These are phyloP conservation scores for Sarcophaga peregrina DNA, from an alignment of 1,140 invertebrate genomes.

Conservation along the genomic window DNA sequence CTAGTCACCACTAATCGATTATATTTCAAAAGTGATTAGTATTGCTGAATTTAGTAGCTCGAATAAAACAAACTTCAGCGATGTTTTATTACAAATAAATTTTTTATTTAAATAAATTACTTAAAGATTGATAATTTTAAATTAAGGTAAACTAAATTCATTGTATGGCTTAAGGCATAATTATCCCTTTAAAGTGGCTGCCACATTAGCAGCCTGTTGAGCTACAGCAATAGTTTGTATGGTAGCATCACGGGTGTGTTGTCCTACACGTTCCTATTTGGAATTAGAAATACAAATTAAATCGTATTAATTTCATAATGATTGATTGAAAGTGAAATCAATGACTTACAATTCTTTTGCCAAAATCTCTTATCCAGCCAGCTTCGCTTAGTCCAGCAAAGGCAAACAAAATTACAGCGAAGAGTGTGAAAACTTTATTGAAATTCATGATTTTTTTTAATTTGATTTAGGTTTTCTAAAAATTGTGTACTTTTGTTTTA, in stretches of 20 bases:
- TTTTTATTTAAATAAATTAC: slow-evolving; percentile 21
- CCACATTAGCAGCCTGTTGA: slow-evolving; percentile 61
- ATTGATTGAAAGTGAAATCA: too few relatives aligned
- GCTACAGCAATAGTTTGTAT: slow-evolving; percentile 58
- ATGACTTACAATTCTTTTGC: slow-evolving; percentile 55
- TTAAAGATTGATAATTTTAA: too few relatives aligned
- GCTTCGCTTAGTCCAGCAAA: slow-evolving; percentile 55
- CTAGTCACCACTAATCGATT: too few relatives aligned
- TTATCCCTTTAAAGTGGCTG: slow-evolving; percentile 50
- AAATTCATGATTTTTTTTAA: slow-evolving; percentile 53
- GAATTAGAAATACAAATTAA: neutral
- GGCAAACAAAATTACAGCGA: slow-evolving; percentile 54
- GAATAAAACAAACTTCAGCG: too few relatives aligned
- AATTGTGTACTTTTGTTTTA: neutral
- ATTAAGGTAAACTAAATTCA: neutral
- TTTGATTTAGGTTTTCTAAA: neutral
- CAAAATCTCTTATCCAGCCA: slow-evolving; percentile 57
- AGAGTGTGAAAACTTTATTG: slow-evolving; percentile 56
- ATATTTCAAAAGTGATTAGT: too few relatives aligned
- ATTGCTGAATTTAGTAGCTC: too few relatives aligned
- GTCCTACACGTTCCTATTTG: slow-evolving; percentile 57
- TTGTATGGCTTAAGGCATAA: neutral
- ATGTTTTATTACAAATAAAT: too few relatives aligned
- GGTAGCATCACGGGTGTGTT: slow-evolving; percentile 58
- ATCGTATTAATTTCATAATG: neutral